phyloP scores from a whole-genome alignment of 2,113 vertebrate species.

The Perccottus glenii region DNA sequence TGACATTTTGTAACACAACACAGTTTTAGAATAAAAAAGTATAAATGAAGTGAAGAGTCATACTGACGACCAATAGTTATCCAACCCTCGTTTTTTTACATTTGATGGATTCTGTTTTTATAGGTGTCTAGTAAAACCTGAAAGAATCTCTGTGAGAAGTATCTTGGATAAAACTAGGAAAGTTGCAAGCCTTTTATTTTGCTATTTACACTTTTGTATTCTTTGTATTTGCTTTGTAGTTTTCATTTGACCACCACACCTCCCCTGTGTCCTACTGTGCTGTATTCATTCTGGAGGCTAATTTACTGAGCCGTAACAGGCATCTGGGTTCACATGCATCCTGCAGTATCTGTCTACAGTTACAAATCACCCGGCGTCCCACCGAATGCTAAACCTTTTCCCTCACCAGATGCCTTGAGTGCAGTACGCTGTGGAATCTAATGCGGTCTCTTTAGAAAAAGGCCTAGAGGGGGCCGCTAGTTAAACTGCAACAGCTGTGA shows the following conservation, averaged over 20 bases:
- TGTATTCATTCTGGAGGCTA: conserved; percentile 21
- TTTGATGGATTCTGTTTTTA: no score
- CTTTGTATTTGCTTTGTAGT: neutral
- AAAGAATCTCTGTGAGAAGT: no score
- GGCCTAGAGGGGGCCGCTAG: conserved; percentile 18
- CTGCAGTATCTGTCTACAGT: conserved; percentile 35
- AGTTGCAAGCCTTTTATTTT: conserved; percentile 13
- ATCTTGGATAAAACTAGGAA: no score
- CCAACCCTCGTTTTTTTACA: no score
- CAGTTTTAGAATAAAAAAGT: no score
- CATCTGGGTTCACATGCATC: conserved; percentile 18
- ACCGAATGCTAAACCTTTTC: conserved; percentile 14
- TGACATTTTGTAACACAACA: no score
- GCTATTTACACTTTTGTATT: neutral
- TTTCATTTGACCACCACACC: neutral
- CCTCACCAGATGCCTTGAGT: conserved; percentile 33
- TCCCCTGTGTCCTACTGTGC: neutral
- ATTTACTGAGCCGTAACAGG: conserved; percentile 34
- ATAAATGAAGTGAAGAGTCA: no score
- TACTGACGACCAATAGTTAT: no score
- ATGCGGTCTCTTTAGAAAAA: conserved; percentile 26
- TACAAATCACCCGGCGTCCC: conserved; percentile 46
- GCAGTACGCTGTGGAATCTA: conserved; percentile 25
- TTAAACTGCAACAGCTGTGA: conserved; percentile 60
- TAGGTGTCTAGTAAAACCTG: no score